Conservation (phyloP, 2,113 vertebrate genomes). For the Microcebus tavaratra region DNA sequence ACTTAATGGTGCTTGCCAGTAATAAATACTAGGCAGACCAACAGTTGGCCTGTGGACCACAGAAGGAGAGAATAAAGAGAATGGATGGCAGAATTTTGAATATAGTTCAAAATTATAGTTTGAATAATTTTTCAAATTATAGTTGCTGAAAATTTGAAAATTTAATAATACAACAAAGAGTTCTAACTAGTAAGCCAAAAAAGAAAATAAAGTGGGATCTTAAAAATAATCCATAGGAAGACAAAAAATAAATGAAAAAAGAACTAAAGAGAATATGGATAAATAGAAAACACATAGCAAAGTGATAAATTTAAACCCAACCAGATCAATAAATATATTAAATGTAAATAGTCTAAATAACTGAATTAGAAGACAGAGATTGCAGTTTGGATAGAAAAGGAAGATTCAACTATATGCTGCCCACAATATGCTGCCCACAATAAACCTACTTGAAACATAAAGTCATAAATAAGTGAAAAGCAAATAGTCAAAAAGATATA, state of each 20-base stretch:
- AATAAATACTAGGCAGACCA: not conserved
- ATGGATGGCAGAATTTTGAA: not conserved
- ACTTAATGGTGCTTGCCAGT: not conserved
- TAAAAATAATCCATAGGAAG: not conserved
- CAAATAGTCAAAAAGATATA: not conserved
- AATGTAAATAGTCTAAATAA: not conserved
- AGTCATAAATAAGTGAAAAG: not conserved
- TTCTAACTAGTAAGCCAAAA: not conserved
- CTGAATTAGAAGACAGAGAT: not conserved
- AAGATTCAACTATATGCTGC: not conserved
- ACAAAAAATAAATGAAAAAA: not conserved
- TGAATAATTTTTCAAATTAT: no score
- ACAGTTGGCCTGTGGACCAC: not conserved
- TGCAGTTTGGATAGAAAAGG: not conserved
- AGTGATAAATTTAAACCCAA: not conserved
- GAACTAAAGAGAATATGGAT: not conserved
- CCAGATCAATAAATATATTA: not conserved
- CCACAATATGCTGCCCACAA: not conserved
- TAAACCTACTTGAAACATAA: not conserved
- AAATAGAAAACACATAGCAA: not conserved
- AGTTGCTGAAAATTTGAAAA: not conserved
- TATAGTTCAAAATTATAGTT: no score
- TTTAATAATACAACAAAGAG: not conserved
- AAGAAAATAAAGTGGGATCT: not conserved
- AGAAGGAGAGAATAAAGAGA: not conserved